Evolutionary conservation across 2,888 invertebrate species (phyloP), one percentile per base, ranked within the genome.

Genomic region (Acanthosepion lycidas): DNA sequence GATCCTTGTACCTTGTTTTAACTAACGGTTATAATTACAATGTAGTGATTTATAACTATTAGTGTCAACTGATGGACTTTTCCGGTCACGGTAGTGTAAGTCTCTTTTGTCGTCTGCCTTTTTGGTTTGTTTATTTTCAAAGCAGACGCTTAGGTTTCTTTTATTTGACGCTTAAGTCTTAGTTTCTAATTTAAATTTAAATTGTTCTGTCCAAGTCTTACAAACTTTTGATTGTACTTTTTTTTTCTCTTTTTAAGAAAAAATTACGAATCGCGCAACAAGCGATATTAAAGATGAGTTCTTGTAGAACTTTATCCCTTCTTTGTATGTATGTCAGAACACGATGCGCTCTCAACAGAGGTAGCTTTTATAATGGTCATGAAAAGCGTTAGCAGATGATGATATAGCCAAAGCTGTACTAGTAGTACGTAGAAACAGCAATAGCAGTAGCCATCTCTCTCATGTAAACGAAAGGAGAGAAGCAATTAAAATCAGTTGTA

Each of bases 281-380:
- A n/a, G 15, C n/a, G 15, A n/a, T 78, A 18, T 15, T 12, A n/a
- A n/a, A 78, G 78, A 78, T 23, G n/a, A n/a, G 78, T n/a, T 78
- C 78, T 78, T 33, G n/a, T 78, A n/a, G n/a, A 78, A 78, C 78
- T n/a, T 78, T 78, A 78, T 78, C 78, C 78, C 18, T 78, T 5
- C n/a, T 78, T 12, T 78, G 78, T 78, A 18, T n/a, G 78, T 78
- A n/a, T 33, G 78, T 9, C n/a, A 78, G n/a, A n/a, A 78, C n/a
- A 78, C 78, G 78, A 78, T 78, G 78, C 78, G 78, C 78, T 78
- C 78, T n/a, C 78, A n/a, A 78, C n/a, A 78, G 78, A 78, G 78
- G n/a, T n/a, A 78, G 78, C 78, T 78, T 78, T 78, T 3, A 78
- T 78, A 78, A 78, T 78, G 78, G 78, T 78, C 78, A 23, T 78